Base-by-base conservation (phyloP, 2,888 invertebrate genomes). In the Leptinotarsa peninsularis region DNA sequence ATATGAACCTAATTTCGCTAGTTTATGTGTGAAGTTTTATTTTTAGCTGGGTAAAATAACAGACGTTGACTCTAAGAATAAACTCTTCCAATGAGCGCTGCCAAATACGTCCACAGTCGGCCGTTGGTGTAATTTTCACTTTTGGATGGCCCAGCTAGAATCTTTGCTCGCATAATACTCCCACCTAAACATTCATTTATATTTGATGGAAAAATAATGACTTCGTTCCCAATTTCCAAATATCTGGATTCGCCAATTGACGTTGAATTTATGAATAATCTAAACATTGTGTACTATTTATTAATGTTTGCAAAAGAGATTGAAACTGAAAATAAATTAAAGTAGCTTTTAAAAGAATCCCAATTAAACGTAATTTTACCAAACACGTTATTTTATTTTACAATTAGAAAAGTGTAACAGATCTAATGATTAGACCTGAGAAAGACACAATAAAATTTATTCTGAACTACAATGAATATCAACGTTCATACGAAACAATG, bases 91-190 rank as follows among this genome's bases (percentile, higher is more conserved):
- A 71, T 67, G 72, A 67, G 73, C 80, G 83, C 74, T 85, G 84
- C 85, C 85, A 85, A 85, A 84, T 85, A 84, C 83, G 84, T 84
- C 76, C 80, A 80, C 81, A 77, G 78, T 71, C 75, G 72, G 72
- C 67, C 56, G 67, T 73, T 70, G 80, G 82, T 83, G 80, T 80
- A 80, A 78, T 83, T 83, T 84, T 82, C 83, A 78, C 72, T 78
- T 81, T 78, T 73, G 66, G 71, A 23, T 66, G 21, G 58, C 66
- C 15, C 69, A 14, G 43, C n/a, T 76, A 73, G 49, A 54, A 66
- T 73, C 71, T 76, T 56, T 27, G 66, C 50, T 52, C 67, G 72
- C 69, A 67, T 56, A 71, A 76, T 67, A 67, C 52, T 27, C 71
- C 66, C 71, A 72, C 71, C 33, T 5, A 72, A 18, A 18, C 23